Percentiles rank a stretch among this genome's conserved stretches.
phyloP scores from a whole-genome alignment of 2,888 invertebrate genomes.

The Chrysopilus asiliformis region DNA sequence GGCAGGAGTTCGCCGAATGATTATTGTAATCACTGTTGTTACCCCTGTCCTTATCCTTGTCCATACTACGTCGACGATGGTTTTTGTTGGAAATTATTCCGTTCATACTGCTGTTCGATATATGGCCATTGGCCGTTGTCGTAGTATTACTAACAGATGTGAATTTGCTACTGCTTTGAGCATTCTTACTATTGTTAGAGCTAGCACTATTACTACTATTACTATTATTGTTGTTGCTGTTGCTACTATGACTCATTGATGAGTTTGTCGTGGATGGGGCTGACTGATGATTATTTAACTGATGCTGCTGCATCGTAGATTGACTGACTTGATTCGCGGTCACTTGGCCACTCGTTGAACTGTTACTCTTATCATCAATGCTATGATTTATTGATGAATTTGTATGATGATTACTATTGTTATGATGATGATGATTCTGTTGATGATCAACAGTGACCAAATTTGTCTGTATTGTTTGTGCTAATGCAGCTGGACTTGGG shows the following conservation, averaged over 20 bases:
- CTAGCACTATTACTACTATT: conserved; percentile 19
- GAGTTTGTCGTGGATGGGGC: too few species aligned
- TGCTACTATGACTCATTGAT: too few species aligned
- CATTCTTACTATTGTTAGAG: conserved; percentile 20
- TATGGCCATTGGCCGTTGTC: conserved; percentile 17
- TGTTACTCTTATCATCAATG: conserved; percentile 22
- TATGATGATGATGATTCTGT: conserved; percentile 14
- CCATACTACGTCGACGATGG: conserved; percentile 30
- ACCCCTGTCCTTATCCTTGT: conserved; percentile 34
- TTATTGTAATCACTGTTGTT: neutral
- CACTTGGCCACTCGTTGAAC: conserved; percentile 18
- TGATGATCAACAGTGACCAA: conserved; percentile 16
- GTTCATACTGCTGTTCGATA: conserved; percentile 20
- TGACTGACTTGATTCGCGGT: conserved; percentile 13
- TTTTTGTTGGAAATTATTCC: conserved; percentile 26
- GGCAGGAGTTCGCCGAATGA: neutral
- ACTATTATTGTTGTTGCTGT: conserved; percentile 16
- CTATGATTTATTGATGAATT: conserved; percentile 12
- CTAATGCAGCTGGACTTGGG: conserved; percentile 10
- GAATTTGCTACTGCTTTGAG: conserved; percentile 18
- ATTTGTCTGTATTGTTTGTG: conserved; percentile 19
- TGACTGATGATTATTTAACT: conserved; percentile 9
- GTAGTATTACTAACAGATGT: conserved; percentile 8
- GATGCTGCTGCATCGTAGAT: conserved; percentile 9
- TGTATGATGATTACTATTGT: too few species aligned